Base-by-base conservation (phyloP, 2,888 invertebrate genomes). In the Caenorhabditis virilis region DNA sequence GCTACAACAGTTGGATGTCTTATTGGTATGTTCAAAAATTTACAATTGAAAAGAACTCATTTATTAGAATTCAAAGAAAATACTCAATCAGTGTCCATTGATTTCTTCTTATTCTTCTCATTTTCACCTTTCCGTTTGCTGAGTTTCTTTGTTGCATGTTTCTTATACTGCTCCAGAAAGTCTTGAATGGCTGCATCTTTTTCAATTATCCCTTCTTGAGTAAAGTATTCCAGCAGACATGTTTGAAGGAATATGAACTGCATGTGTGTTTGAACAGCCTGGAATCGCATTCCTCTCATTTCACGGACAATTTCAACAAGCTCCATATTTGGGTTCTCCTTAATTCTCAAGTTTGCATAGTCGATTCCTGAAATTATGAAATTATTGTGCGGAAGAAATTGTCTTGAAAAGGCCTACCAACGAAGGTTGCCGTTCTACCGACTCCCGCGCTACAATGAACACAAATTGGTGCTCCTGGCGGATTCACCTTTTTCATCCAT, bases 401-500 rank as follows among this genome's bases (percentile, higher is more conserved):
- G 16, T 26, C 33, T 7, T 5, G 15, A n/a, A 27, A 22, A 38
- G 26, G 27, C 51, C 42, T n/a, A 60, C 66, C 71, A 22, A 72
- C 69, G 52, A 72, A 76, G 1, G 76, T 76, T 18, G 72, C 72
- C 5, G 76, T 74, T 26, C 74, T 50, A 16, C 76, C 76, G 16
- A 76, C 74, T 27, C 76, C 73, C 15, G 77, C 77, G 38, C 73
- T 71, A 56, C 77, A 77, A 36, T 77, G 77, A 5, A 77, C 77
- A 41, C 69, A 49, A 23, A 75, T 69, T 16, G 73, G 66, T 4
- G 46, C 36, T 13, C 48, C 55, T 20, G 54, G 54, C 33, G 67
- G 53, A 47, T 66, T 65, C 23, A 26, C 39, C 16, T 53, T 69
- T 55, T 66, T 55, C 49, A 73, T 66, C 71, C 71, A 72, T 46